Conservation (phyloP, 2,888 invertebrate genomes). For the Strigamia transsilvanica region DNA sequence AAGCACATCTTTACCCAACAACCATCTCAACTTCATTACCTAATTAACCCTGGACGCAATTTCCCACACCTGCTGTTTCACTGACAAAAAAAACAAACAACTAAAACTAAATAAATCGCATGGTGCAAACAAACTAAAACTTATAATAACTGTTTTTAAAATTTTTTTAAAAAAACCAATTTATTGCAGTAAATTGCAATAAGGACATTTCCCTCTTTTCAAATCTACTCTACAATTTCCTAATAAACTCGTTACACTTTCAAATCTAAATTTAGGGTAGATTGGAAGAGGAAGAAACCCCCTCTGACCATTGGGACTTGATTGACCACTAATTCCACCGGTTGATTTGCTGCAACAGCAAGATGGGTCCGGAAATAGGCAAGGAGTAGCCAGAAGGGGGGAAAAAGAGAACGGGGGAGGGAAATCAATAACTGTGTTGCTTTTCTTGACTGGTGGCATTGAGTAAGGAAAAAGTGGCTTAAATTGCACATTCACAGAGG, state of each 20-base stretch:
- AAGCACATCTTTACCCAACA: constrained; percentile 19
- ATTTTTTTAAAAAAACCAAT: not conserved
- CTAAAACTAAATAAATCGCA: not conserved
- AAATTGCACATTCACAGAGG: constrained; percentile 1
- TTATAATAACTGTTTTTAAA: not conserved
- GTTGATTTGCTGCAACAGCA: constrained; percentile 38
- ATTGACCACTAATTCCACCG: constrained; percentile 38
- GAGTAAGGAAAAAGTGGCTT: not conserved
- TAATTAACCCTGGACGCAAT: constrained; percentile 20
- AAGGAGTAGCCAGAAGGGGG: constrained; percentile 20
- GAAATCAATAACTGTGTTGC: constrained; percentile 19
- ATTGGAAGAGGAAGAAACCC: not conserved
- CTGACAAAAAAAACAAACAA: not conserved
- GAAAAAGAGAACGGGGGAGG: not conserved
- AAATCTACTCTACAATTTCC: constrained; percentile 2
- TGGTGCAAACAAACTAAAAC: not conserved
- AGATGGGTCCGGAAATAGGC: constrained; percentile 27
- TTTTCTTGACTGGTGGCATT: not conserved
- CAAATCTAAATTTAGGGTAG: not conserved
- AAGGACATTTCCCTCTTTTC: not conserved
- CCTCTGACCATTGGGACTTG: constrained; percentile 16
- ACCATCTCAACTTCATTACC: constrained; percentile 32
- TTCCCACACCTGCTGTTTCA: not conserved
- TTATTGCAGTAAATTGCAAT: not conserved
- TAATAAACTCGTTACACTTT: not conserved